These are phyloP conservation scores for Eulemur albifrons DNA, from an alignment of 2,797 vertebrate species.

Conservation along the genomic window DNA sequence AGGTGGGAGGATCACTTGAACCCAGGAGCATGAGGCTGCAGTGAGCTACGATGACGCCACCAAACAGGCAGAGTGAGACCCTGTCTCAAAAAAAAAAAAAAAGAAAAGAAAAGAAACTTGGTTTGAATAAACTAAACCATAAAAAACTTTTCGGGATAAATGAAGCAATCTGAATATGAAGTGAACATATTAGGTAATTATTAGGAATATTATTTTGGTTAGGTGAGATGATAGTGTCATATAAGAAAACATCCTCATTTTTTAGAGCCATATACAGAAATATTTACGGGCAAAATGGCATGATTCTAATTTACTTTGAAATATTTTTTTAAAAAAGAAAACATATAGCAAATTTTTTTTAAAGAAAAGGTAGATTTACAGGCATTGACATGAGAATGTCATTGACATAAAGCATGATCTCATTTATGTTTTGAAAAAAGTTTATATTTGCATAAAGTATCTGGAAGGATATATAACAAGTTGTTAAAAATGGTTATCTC, in stretches of 20 bases:
- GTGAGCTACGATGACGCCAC: neutral
- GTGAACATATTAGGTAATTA: neutral
- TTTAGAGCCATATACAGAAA: slow-evolving; percentile 5
- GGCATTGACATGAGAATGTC: neutral
- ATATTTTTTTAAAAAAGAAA: neutral
- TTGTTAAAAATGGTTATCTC: neutral
- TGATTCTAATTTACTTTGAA: neutral
- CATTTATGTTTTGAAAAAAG: neutral
- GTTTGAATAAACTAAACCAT: slow-evolving; percentile 34
- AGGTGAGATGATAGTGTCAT: neutral
- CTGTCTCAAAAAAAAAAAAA: neutral
- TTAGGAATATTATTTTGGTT: neutral
- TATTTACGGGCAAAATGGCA: neutral
- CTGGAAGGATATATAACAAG: neutral
- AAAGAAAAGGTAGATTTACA: neutral
- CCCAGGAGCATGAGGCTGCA: neutral
- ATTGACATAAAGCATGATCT: neutral
- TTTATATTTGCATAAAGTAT: neutral
- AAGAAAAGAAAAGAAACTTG: neutral
- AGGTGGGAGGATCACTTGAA: neutral
- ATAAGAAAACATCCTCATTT: neutral
- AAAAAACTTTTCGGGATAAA: neutral
- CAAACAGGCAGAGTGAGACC: neutral
- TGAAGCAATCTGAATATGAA: slow-evolving; percentile 18
- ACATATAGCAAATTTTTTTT: neutral